Percentiles rank a stretch among this genome's conserved stretches.
These are phyloP conservation scores for Prinia subflava DNA, from an alignment of 2,113 vertebrate genomes.

Conservation along the genomic window DNA sequence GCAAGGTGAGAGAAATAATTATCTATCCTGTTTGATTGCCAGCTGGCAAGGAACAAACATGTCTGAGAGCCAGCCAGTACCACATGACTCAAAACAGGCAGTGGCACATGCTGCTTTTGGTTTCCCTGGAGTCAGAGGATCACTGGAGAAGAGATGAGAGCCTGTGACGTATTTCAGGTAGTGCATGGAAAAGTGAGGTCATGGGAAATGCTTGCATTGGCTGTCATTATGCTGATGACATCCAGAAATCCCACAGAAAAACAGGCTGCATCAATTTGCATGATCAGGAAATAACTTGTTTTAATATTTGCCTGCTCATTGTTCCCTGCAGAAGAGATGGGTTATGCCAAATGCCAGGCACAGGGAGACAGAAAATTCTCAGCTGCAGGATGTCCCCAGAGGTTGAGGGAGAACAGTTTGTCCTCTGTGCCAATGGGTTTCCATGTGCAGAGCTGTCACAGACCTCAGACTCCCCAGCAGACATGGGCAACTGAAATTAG, in stretches of 20 bases:
- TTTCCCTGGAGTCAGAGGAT: background rate
- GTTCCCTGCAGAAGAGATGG: background rate
- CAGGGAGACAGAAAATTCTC: background rate
- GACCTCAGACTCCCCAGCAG: background rate
- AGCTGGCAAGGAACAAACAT: background rate
- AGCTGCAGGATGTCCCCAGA: background rate
- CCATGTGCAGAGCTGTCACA: background rate
- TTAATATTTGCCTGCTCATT: background rate
- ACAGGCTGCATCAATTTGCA: background rate
- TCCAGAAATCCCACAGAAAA: background rate
- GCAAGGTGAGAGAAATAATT: background rate
- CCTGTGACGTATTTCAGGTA: background rate
- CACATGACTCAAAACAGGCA: background rate
- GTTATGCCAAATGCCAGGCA: background rate
- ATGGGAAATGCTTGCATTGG: background rate
- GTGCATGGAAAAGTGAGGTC: background rate
- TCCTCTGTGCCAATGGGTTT: background rate
- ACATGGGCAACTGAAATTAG: background rate
- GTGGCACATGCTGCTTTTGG: background rate
- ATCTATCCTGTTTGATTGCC: background rate
- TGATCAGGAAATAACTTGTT: background rate
- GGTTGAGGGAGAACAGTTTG: background rate
- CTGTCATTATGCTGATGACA: background rate
- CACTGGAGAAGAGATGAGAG: background rate
- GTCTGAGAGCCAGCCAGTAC: background rate